Evolutionary conservation across 1,140 invertebrate species (phyloP).

Genomic region (Bombus terrestris): DNA sequence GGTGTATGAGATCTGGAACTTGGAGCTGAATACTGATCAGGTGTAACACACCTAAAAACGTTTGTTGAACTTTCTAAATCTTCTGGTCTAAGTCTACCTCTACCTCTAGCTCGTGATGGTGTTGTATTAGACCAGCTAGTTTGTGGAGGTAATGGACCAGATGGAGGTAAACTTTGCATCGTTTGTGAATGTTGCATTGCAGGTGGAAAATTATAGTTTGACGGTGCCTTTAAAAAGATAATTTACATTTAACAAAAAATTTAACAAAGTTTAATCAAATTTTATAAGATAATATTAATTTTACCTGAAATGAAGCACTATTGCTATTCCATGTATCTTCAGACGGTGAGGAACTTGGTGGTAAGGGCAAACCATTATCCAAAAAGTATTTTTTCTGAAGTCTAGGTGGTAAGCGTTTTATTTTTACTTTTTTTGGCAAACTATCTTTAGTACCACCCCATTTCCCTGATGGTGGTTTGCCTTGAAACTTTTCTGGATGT

Average conservation of each 20-base stretch:
- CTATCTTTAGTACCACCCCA: slow-evolving; percentile 77
- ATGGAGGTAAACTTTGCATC: slow-evolving; percentile 76
- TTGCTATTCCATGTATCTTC: slow-evolving; percentile 83
- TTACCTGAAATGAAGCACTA: slow-evolving; percentile 81
- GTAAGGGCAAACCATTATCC: slow-evolving; percentile 80
- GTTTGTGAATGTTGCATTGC: slow-evolving; percentile 76
- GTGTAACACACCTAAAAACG: slow-evolving; percentile 81
- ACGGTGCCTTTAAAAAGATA: slow-evolving; percentile 67
- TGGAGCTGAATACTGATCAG: slow-evolving; percentile 82
- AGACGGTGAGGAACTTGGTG: slow-evolving; percentile 69
- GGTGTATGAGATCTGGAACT: slow-evolving; percentile 83
- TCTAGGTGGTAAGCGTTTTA: slow-evolving; percentile 83
- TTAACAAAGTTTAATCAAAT: slow-evolving; percentile 9
- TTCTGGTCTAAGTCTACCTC: slow-evolving; percentile 82
- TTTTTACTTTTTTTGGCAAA: slow-evolving; percentile 77
- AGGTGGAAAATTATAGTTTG: slow-evolving; percentile 67
- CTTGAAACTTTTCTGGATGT: slow-evolving; percentile 80
- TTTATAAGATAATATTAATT: background rate
- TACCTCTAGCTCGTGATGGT: slow-evolving; percentile 80
- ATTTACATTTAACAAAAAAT: background rate
- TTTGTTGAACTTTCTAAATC: slow-evolving; percentile 73
- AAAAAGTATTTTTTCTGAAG: slow-evolving; percentile 82
- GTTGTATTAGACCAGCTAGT: slow-evolving; percentile 82
- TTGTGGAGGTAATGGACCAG: slow-evolving; percentile 70
- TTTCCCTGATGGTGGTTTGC: slow-evolving; percentile 84